These are phyloP conservation scores for Spea hammondii DNA, from an alignment of 2,797 vertebrate species.

Conservation along the genomic window DNA sequence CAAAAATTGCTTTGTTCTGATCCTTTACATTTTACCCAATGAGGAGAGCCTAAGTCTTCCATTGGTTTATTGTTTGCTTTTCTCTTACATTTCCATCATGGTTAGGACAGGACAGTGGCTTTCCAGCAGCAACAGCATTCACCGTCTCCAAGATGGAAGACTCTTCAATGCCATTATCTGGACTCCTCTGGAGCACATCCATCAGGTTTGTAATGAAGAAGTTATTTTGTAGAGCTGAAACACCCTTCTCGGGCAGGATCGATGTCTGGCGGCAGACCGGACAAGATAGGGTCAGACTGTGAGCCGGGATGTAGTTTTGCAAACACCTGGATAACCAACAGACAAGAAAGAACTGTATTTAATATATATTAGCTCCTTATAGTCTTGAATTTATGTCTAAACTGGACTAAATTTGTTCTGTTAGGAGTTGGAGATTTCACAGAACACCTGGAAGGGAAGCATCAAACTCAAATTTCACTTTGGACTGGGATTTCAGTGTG, in stretches of 20 bases:
- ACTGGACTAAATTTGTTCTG: too few species aligned
- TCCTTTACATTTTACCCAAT: too few species aligned
- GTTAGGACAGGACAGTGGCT: slow-evolving; percentile 91
- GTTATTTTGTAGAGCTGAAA: slow-evolving; percentile 95
- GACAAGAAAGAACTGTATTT: slow-evolving; percentile 3
- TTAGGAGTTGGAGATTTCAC: too few species aligned
- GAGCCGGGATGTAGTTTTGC: slow-evolving; percentile 95
- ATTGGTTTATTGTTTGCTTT: too few species aligned
- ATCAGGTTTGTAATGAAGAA: slow-evolving; percentile 99
- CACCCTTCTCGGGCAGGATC: slow-evolving; percentile 96
- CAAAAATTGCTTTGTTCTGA: too few species aligned
- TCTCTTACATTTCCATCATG: slow-evolving; percentile 89
- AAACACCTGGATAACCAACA: slow-evolving; percentile 78
- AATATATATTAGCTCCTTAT: neutral
- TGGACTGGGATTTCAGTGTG: too few species aligned
- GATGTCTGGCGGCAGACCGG: slow-evolving; percentile 97
- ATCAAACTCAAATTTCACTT: too few species aligned
- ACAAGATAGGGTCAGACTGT: slow-evolving; percentile 94
- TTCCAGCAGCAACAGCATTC: slow-evolving; percentile 79
- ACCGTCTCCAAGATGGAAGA: slow-evolving; percentile 80
- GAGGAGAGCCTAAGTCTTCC: too few species aligned
- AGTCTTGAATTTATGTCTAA: too few species aligned
- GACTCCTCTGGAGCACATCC: slow-evolving; percentile 92
- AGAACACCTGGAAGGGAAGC: too few species aligned
- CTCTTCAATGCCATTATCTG: slow-evolving; percentile 82